Evolutionary conservation across 2,888 invertebrate genomes (phyloP), one percentile per base, ranked within the genome.

Genomic region (Limnephilus lunatus): DNA sequence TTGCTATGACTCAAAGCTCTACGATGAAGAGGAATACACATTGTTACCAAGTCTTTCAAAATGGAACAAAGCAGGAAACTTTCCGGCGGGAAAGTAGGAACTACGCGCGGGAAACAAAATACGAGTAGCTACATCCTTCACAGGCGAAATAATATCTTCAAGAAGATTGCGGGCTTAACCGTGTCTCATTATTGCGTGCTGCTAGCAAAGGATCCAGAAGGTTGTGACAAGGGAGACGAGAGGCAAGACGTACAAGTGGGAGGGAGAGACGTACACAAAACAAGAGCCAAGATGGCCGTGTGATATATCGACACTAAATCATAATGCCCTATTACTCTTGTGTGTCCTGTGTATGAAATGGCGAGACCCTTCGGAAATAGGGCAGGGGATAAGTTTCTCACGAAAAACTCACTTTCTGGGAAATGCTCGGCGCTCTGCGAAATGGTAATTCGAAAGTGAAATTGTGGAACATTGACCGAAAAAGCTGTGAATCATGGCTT

Each of bases 241-340:
- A 25, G 31, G 82, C 44, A 81, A n/a, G 35, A n/a, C 35, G 85
- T 39, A 32, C 89, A 30, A 39, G 89, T 12, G 81, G 48, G 80
- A 93, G 85, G 31, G 92, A 88, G 92, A 85, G 83, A 91, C 32
- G 87, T 39, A 83, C 81, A 91, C 90, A 91, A 81, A 93, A 92
- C 93, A 93, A 91, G 92, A 89, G 89, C 89, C 92, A 90, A 90
- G 90, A 92, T 91, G 92, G 93, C 90, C 91, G 89, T 81, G 93
- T 93, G 93, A 93, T 92, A 93, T 93, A 93, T 93, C 93, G 93
- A 92, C 93, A 93, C 93, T 93, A 93, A 93, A 93, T 93, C 93
- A 93, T 93, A 93, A 93, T 93, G 93, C 92, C 91, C 93, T 92
- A 93, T 93, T 93, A 93, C 93, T 92, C 93, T 92, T 90, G 82